These are phyloP conservation scores for Tetranychus piercei DNA, from an alignment of 2,888 invertebrate genomes.

Conservation along the genomic window DNA sequence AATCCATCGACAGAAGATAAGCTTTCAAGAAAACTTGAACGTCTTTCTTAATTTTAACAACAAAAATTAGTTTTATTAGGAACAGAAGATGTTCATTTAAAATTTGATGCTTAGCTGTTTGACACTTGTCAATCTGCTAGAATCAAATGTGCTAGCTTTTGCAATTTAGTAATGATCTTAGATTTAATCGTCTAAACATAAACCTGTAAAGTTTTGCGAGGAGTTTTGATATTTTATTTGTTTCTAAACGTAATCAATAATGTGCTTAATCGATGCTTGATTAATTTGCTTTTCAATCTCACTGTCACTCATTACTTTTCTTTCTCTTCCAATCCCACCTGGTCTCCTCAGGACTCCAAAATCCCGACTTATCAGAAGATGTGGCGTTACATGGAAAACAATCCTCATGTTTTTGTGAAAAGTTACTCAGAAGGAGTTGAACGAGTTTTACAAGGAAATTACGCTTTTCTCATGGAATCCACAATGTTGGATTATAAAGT, in stretches of 20 bases:
- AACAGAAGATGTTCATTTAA: no score
- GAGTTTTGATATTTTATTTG: neutral
- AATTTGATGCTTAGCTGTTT: no score
- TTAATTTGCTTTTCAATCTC: neutral
- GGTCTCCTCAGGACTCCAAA: constrained; percentile 48
- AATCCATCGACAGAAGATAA: no score
- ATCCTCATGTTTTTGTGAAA: constrained; percentile 64
- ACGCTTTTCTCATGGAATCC: constrained; percentile 95
- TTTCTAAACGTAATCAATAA: neutral
- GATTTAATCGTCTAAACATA: no score
- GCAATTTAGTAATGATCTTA: no score
- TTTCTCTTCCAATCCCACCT: neutral
- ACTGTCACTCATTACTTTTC: neutral
- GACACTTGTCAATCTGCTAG: no score
- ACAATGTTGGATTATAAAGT: constrained; percentile 89
- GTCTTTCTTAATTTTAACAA: neutral
- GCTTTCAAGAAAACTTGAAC: neutral
- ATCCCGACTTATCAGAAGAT: constrained; percentile 58
- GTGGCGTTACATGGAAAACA: constrained; percentile 48
- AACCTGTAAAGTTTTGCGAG: no score
- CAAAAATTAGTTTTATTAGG: no score
- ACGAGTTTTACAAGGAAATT: constrained; percentile 66
- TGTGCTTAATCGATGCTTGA: neutral
- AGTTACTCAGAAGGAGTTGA: constrained; percentile 79
- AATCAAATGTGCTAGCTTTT: no score